Percentiles rank a stretch among this genome's conserved stretches.
These are phyloP conservation scores for Tetramorium alpestre DNA, from an alignment of 1,140 invertebrate species.

Conservation along the genomic window DNA sequence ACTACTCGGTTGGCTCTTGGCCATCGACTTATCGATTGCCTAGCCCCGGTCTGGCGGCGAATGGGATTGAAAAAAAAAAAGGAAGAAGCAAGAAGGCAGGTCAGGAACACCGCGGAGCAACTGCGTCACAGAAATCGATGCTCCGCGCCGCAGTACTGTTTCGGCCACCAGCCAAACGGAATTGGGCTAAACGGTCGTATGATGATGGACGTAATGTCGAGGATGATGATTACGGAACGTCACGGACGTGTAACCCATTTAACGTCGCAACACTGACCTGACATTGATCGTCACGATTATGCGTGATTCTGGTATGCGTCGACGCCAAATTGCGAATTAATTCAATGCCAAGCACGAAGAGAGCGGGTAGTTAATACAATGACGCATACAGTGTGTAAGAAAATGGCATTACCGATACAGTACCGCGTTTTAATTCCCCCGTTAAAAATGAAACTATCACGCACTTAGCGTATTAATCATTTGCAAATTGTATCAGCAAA, in stretches of 20 bases:
- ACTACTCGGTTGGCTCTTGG: constrained; percentile 52
- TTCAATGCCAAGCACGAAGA: neutral
- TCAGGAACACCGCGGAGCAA: constrained; percentile 68
- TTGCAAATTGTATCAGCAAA: neutral
- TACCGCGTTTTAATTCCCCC: neutral
- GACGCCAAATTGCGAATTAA: constrained; percentile 27
- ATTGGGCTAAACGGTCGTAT: constrained; percentile 11
- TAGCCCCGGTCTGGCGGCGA: constrained; percentile 20
- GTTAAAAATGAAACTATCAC: constrained; percentile 15
- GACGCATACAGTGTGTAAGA: neutral
- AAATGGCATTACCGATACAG: neutral
- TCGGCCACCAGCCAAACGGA: constrained; percentile 38
- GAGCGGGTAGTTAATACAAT: neutral
- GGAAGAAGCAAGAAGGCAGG: constrained; percentile 64
- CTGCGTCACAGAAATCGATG: constrained; percentile 68
- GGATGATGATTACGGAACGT: constrained; percentile 21
- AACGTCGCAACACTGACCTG: constrained; percentile 32
- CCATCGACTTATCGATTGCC: constrained; percentile 34
- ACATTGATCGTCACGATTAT: neutral
- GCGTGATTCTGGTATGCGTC: neutral
- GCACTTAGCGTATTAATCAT: neutral
- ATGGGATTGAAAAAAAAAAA: constrained; percentile 40
- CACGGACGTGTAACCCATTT: constrained; percentile 20
- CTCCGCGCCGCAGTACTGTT: constrained; percentile 38
- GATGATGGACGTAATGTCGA: constrained; percentile 15